These are phyloP conservation scores for Upupa epops DNA, from an alignment of 2,113 vertebrate genomes.

Conservation along the genomic window DNA sequence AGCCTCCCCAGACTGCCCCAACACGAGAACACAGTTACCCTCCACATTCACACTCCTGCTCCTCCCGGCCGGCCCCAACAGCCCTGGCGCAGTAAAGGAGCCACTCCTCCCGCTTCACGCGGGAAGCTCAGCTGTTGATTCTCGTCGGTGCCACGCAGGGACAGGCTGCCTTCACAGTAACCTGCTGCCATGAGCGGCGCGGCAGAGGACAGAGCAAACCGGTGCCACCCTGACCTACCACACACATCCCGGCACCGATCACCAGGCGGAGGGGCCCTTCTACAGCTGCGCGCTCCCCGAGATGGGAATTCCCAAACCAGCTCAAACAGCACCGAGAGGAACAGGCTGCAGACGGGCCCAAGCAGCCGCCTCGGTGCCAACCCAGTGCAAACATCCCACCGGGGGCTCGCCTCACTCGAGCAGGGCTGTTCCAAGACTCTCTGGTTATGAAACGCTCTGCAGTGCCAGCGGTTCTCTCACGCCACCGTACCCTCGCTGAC, in stretches of 20 bases:
- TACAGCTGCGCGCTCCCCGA: not conserved
- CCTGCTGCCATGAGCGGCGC: not conserved
- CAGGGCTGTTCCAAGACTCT: not conserved
- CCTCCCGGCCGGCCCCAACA: not conserved
- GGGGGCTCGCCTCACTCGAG: not conserved
- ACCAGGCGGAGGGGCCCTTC: not conserved
- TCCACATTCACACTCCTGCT: not conserved
- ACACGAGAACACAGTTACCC: not conserved
- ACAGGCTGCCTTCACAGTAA: not conserved
- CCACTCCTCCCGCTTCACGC: not conserved
- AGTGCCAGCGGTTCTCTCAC: not conserved
- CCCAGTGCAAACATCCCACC: not conserved
- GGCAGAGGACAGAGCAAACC: not conserved
- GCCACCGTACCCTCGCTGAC: not conserved
- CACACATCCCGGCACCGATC: not conserved
- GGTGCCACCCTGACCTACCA: not conserved
- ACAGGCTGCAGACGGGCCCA: not conserved
- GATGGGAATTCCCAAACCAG: not conserved
- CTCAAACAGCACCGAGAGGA: not conserved
- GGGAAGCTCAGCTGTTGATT: not conserved
- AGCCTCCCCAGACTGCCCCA: not conserved
- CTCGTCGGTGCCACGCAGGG: not conserved
- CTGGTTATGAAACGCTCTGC: not conserved
- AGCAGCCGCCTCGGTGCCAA: not conserved
- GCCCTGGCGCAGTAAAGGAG: not conserved